Evolutionary conservation across 2,888 invertebrate genomes (phyloP).

Genomic region (Patella depressa): DNA sequence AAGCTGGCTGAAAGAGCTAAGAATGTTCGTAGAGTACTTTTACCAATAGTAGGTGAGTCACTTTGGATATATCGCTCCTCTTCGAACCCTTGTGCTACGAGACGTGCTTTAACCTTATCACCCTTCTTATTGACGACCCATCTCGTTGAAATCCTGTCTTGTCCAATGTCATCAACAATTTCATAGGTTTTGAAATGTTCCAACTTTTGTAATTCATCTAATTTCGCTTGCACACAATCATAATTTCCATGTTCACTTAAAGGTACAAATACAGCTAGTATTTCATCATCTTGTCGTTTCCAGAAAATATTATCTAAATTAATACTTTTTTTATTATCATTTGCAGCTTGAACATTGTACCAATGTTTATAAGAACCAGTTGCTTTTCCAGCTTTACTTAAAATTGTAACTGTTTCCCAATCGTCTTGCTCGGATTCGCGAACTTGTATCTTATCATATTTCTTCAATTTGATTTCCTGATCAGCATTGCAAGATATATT

Average conservation of each 20-base stretch:
- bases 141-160: constrained; percentile 13
- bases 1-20: too few relatives aligned
- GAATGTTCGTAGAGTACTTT: too few relatives aligned
- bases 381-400: constrained; percentile 20
- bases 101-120: too few relatives aligned
- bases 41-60: too few relatives aligned
- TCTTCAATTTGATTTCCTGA: neutral
- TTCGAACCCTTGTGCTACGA: too few relatives aligned
- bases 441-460: constrained; percentile 9
- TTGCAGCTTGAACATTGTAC: constrained; percentile 14
- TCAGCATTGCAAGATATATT: neutral
- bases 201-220: neutral
- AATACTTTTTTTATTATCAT: neutral
- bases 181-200: too few relatives aligned
- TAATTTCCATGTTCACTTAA: neutral
- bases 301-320: constrained; percentile 1
- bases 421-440: neutral
- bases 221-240: constrained; percentile 19
- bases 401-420: constrained; percentile 16
- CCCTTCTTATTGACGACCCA: constrained; percentile 12
- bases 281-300: constrained; percentile 8
- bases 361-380: constrained; percentile 15
- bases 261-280: neutral
- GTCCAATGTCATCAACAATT: too few relatives aligned
- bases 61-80: too few relatives aligned